A percentile compares a stretch with the other conserved stretches of the same genome.
Conservation (phyloP, 2,888 invertebrate genomes). For the Poecilus cupreus region DNA sequence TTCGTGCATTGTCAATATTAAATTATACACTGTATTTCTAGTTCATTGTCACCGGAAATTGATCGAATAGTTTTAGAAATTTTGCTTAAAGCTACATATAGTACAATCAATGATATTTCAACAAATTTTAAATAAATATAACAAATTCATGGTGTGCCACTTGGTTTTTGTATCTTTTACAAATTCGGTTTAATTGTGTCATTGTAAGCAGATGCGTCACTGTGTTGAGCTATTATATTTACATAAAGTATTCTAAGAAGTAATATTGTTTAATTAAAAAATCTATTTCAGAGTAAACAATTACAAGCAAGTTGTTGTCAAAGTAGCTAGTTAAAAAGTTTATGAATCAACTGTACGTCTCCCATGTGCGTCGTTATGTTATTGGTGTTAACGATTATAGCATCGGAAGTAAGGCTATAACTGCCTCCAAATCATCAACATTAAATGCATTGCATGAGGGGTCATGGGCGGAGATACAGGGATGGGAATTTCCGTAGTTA, state of each 20-base stretch:
- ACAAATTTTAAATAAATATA: too few species aligned
- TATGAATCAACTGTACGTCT: background rate
- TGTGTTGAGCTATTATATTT: too few species aligned
- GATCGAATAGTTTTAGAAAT: slow-evolving; percentile 1
- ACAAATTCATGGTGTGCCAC: too few species aligned
- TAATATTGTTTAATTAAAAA: background rate
- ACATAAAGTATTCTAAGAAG: too few species aligned
- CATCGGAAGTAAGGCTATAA: slow-evolving; percentile 31
- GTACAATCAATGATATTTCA: too few species aligned
- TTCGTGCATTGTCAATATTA: slow-evolving; percentile 19
- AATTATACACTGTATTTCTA: slow-evolving; percentile 12
- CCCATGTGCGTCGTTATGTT: background rate
- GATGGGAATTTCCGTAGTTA: background rate
- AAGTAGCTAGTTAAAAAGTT: background rate
- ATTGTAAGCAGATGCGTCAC: too few species aligned
- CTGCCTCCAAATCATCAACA: slow-evolving; percentile 19
- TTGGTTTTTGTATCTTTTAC: too few species aligned
- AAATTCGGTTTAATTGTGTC: too few species aligned
- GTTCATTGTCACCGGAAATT: slow-evolving; percentile 20
- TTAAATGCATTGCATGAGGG: background rate
- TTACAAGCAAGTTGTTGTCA: background rate
- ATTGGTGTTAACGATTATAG: slow-evolving; percentile 22
- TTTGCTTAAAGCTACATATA: too few species aligned
- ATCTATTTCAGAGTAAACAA: background rate
- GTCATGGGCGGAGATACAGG: background rate